A percentile compares a stretch with the other conserved stretches of the same genome.
Evolutionary conservation across 2,113 vertebrate genomes (phyloP).

Genomic region (Erythrocercus mccallii): DNA sequence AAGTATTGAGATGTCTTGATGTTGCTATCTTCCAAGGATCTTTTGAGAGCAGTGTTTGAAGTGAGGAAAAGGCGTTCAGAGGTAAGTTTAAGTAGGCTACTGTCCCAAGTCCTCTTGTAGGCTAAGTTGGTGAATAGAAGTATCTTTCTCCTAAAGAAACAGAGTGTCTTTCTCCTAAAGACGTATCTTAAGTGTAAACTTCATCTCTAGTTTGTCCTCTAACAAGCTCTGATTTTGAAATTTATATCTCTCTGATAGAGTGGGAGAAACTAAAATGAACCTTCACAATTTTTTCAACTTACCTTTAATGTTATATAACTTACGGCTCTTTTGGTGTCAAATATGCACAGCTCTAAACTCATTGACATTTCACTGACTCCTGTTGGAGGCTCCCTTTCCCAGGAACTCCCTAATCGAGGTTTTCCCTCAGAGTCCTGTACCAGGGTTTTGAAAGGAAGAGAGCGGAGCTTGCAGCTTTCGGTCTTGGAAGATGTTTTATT

Average conservation of each 20-base stretch:
- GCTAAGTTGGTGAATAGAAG: not conserved
- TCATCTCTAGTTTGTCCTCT: not conserved
- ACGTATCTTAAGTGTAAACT: fast-evolving
- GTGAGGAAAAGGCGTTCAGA: not conserved
- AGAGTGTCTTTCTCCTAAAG: not conserved
- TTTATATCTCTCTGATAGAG: not conserved
- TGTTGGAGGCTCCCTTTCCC: no score
- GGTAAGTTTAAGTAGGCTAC: not conserved
- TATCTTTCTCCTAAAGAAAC: not conserved
- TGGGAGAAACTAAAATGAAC: not conserved
- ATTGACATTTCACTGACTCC: not conserved
- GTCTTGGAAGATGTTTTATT: no score
- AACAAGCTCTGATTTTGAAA: not conserved
- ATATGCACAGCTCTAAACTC: not conserved
- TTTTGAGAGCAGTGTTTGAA: not conserved
- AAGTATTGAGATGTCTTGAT: not conserved
- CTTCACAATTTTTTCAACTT: not conserved
- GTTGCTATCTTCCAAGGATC: not conserved
- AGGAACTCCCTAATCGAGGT: no score
- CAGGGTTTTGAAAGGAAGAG: no score
- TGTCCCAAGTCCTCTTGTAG: not conserved
- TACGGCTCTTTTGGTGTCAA: not conserved
- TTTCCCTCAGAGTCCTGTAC: no score
- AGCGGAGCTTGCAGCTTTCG: no score
- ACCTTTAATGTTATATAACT: not conserved